Conservation (phyloP, 2,113 vertebrate species). For the Trematocara nigrifrons region DNA sequence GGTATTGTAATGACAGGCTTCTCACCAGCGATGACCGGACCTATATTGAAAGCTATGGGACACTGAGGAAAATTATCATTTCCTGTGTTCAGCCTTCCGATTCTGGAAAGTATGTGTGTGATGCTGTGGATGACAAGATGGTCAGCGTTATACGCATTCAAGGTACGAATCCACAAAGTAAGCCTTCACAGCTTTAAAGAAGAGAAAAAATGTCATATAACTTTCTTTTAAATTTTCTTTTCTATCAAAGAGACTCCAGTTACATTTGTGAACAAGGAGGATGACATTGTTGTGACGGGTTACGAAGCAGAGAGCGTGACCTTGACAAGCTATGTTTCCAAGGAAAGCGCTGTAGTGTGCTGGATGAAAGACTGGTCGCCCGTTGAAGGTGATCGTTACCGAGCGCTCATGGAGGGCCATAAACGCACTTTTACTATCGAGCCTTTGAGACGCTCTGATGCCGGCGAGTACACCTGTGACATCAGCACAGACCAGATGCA, state of each 20-base stretch:
- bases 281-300: conserved; percentile 60
- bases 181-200: not conserved
- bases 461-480: conserved; percentile 81
- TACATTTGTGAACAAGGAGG: conserved; percentile 76
- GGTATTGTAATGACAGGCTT: conserved; percentile 62
- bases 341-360: conserved; percentile 56
- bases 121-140: conserved; percentile 70
- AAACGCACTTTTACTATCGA: conserved; percentile 74
- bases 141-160: conserved; percentile 61
- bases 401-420: conserved; percentile 63
- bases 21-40: conserved; percentile 54
- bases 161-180: conserved; percentile 44
- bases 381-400: conserved; percentile 67
- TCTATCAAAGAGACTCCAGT: conserved; percentile 64
- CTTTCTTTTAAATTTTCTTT: not conserved
- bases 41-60: conserved; percentile 64
- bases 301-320: conserved; percentile 79
- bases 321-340: conserved; percentile 74
- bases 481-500: conserved; percentile 73
- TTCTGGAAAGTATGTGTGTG: conserved; percentile 75
- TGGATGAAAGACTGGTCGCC: conserved; percentile 78
- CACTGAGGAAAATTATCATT: conserved; percentile 70
- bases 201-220: not conserved
- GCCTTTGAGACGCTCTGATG: conserved; percentile 69
- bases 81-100: conserved; percentile 58